A percentile compares a stretch with the other conserved stretches of the same genome.
Conservation (phyloP, 2,888 invertebrate species). For the Drosophila greeni region DNA sequence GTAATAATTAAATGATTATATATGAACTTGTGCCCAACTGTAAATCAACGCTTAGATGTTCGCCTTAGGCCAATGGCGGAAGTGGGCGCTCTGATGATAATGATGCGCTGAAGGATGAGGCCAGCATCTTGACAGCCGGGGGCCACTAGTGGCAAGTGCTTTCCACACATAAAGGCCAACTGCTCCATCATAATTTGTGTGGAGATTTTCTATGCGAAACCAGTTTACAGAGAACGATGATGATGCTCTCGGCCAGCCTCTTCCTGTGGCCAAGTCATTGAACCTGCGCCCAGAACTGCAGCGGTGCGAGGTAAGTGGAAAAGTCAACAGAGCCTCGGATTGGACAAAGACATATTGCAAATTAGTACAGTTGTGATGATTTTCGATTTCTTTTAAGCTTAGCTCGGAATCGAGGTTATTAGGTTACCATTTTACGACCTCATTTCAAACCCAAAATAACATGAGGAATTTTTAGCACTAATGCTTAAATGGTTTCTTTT, state of each 20-base stretch:
- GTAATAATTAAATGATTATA: neutral
- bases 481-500: neutral
- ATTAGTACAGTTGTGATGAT: slow-evolving; percentile 60
- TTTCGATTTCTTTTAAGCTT: slow-evolving; percentile 30
- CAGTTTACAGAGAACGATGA: slow-evolving; percentile 50
- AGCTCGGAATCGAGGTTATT: slow-evolving; percentile 52
- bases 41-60: slow-evolving; percentile 14
- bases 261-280: slow-evolving; percentile 68
- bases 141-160: slow-evolving; percentile 37
- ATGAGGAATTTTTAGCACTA: too few species aligned
- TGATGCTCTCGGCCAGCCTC: slow-evolving; percentile 22
- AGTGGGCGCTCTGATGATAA: slow-evolving; percentile 28
- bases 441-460: neutral
- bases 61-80: slow-evolving; percentile 27
- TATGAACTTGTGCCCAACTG: neutral
- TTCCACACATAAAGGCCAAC: slow-evolving; percentile 56
- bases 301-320: slow-evolving; percentile 14
- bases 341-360: slow-evolving; percentile 27
- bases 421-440: slow-evolving; percentile 42
- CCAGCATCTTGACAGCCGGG: slow-evolving; percentile 46
- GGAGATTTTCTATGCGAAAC: slow-evolving; percentile 55
- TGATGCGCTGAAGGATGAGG: slow-evolving; percentile 58
- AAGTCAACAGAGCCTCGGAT: slow-evolving; percentile 15
- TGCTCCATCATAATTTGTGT: slow-evolving; percentile 51
- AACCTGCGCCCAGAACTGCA: slow-evolving; percentile 47